phyloP scores from a whole-genome alignment of 2,797 vertebrate species.

The Pogoniulus pusillus region DNA sequence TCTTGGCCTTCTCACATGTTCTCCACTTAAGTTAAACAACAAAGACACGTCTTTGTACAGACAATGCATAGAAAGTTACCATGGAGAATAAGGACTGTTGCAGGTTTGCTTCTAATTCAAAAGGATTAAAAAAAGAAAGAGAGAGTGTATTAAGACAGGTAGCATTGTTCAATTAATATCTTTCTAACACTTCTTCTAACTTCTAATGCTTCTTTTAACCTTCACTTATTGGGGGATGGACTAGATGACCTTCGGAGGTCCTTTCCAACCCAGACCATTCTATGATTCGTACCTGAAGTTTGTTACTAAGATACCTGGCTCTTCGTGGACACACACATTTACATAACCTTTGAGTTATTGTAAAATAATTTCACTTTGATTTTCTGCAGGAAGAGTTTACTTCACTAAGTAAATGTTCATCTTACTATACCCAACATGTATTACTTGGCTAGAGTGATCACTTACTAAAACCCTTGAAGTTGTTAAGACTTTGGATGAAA shows the following conservation, averaged over 20 bases:
- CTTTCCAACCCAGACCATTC: too few species aligned
- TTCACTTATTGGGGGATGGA: too few species aligned
- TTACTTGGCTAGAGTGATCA: slow-evolving; percentile 17
- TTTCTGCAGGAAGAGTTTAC: slow-evolving; percentile 4
- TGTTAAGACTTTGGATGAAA: slow-evolving; percentile 31
- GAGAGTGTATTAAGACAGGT: background rate
- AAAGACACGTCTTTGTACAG: background rate
- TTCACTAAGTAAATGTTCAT: slow-evolving; percentile 12
- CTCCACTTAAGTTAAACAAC: slow-evolving; percentile 18
- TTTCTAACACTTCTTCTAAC: too few species aligned
- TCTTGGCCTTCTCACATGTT: background rate
- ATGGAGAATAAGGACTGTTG: background rate
- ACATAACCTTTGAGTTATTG: background rate
- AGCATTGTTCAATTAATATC: background rate
- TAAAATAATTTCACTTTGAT: background rate
- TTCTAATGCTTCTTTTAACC: background rate
- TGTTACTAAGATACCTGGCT: background rate
- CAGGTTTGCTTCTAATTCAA: background rate
- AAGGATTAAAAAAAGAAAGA: background rate
- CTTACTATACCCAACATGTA: background rate
- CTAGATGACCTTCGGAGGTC: too few species aligned
- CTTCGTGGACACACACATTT: background rate
- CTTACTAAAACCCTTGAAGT: slow-evolving; percentile 19
- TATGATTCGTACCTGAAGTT: background rate
- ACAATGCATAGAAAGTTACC: background rate